A percentile compares a stretch with the other conserved stretches of the same genome.
Conservation (phyloP, 2,113 vertebrate species). For the Urocolius indicus region DNA sequence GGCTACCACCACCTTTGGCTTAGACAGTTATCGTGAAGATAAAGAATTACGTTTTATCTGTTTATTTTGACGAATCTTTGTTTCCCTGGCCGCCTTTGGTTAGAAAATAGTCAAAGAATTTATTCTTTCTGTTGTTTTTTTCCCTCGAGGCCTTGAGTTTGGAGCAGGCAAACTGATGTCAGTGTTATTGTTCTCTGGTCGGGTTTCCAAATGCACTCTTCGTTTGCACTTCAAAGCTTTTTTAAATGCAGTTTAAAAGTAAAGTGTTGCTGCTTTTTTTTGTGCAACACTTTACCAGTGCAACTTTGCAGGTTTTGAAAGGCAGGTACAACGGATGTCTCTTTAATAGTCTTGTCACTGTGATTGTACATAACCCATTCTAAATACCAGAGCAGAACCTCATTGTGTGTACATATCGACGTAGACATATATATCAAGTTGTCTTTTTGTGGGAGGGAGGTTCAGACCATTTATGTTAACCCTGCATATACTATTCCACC, state of each 20-base stretch:
- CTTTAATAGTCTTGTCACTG: neutral
- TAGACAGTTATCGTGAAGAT: neutral
- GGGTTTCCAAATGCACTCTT: neutral
- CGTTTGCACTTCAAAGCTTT: neutral
- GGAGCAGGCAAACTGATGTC: neutral
- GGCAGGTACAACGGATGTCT: neutral
- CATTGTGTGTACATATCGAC: neutral
- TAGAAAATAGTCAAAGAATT: neutral
- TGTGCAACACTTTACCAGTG: neutral
- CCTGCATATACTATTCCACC: accelerated
- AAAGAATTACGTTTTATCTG: neutral
- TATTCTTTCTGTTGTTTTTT: neutral
- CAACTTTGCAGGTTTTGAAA: neutral
- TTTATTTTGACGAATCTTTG: neutral
- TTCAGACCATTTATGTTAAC: neutral
- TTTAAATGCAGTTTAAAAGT: neutral
- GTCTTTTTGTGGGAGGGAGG: neutral
- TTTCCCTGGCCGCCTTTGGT: neutral
- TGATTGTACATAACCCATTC: neutral
- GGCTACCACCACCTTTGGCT: neutral
- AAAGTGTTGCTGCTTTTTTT: too few species aligned
- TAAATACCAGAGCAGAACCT: neutral
- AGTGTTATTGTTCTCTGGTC: neutral
- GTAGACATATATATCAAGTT: neutral
- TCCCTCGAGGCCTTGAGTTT: neutral